phyloP scores from a whole-genome alignment of 2,888 invertebrate species.

The Stegophylla sp. region DNA sequence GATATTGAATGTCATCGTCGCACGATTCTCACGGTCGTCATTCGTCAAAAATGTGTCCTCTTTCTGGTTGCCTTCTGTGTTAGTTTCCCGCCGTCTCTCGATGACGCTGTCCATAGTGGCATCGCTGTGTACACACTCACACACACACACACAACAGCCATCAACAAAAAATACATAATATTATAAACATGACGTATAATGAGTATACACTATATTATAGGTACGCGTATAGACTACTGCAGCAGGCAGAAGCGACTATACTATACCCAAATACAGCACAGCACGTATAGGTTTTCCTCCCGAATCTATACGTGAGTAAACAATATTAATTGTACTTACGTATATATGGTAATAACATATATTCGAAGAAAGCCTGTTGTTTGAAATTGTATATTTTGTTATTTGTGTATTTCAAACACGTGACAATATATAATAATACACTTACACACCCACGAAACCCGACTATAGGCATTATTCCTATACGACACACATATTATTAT shows the following conservation, averaged over 20 bases:
- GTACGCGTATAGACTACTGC: neutral
- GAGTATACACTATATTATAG: no score
- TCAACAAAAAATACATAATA: constrained; percentile 20
- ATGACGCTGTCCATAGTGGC: neutral
- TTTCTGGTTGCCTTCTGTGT: constrained; percentile 8
- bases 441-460: neutral
- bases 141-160: neutral
- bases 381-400: no score
- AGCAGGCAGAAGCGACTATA: neutral
- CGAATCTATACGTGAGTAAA: constrained; percentile 31
- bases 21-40: constrained; percentile 49
- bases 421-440: no score
- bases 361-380: no score
- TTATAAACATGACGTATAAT: neutral
- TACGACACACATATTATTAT: no score
- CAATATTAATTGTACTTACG: no score
- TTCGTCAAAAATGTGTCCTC: constrained; percentile 53
- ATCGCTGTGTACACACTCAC: neutral
- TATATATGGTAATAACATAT: neutral
- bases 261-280: neutral
- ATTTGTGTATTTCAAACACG: neutral
- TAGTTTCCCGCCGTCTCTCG: constrained; percentile 1
- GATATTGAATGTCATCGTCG: constrained; percentile 32
- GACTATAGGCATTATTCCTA: neutral
- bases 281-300: neutral